Base-by-base conservation (phyloP, 2,888 invertebrate genomes). In the Thelaira solivaga region DNA sequence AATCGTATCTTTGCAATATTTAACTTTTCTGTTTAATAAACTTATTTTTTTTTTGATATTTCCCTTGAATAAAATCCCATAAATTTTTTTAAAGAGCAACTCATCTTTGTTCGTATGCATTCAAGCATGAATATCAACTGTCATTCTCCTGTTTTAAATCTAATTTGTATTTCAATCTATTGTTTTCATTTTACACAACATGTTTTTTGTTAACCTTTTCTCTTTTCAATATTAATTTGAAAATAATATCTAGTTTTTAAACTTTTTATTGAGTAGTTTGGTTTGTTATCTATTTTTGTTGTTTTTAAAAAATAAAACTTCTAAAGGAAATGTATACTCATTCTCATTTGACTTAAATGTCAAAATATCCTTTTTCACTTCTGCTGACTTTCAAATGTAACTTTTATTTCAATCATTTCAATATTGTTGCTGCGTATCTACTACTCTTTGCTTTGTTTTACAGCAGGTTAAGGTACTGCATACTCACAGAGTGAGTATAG, bases 341-440 rank as follows among this genome's bases (percentile, higher is more conserved):
- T 43, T 7, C 13, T 71, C 53, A 71, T 76, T 71, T 71, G 53
- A 71, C 71, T 76, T 53, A 71, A 76, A 76, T 76, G 76, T 65
- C 76, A 76, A 61, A 67, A 24, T 59, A 10, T 16, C 24, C 55
- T 62, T 76, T 8, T 39, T 47, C 36, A 20, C 26, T 47, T 10
- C 18, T 43, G 29, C 22, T 71, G 49, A 53, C 53, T 61, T 62
- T 13, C 59, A 20, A 49, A 16, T 55, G 13, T 31, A 11, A 36
- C 65, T 29, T 7, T 55, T 57, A 47, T 72, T 71, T 71, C 65
- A 67, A 72, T 67, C 1, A 31, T 5, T 49, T 20, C 72, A 47
- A 72, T 67, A 67, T 67, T 41, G 59, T 67, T 41, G 59, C 13
- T 67, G 72, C 43, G 55, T 67, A 62, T 61, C 71, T 57, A 43